These are phyloP conservation scores for Temnopleurus reevesii DNA, from an alignment of 53 echinoderm and acorn worm genomes.

Conservation along the genomic window DNA sequence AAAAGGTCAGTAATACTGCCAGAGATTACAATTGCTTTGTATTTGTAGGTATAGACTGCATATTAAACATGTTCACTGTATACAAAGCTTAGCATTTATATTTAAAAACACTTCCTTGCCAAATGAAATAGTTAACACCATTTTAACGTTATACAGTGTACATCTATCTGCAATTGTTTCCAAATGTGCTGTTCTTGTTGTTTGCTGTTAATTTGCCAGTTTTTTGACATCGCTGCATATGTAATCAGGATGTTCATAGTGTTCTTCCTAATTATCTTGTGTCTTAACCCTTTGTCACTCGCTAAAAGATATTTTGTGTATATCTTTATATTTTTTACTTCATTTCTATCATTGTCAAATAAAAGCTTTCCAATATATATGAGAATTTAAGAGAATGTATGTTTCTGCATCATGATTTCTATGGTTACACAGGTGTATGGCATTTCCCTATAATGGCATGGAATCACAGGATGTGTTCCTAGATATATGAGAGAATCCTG, in stretches of 20 bases:
- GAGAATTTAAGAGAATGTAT: neutral
- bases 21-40: too few species aligned
- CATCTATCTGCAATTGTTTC: neutral
- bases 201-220: neutral
- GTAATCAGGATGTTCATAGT: slow-evolving; percentile 3
- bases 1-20: too few species aligned
- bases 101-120: slow-evolving; percentile 7
- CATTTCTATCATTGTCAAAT: neutral
- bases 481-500: too few species aligned
- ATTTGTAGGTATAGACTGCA: too few species aligned
- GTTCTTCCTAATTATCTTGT: neutral
- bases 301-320: slow-evolving; percentile 19
- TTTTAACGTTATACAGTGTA: neutral
- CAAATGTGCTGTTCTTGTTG: slow-evolving; percentile 13
- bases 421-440: too few species aligned
- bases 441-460: too few species aligned
- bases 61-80: too few species aligned
- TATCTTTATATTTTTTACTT: slow-evolving; percentile 49
- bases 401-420: neutral
- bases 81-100: too few species aligned
- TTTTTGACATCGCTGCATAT: slow-evolving; percentile 26
- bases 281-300: neutral
- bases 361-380: slow-evolving; percentile 27
- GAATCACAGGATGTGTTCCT: too few species aligned
- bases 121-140: neutral